Conservation (phyloP, 2,113 vertebrate species). For the Sylvia atricapilla region DNA sequence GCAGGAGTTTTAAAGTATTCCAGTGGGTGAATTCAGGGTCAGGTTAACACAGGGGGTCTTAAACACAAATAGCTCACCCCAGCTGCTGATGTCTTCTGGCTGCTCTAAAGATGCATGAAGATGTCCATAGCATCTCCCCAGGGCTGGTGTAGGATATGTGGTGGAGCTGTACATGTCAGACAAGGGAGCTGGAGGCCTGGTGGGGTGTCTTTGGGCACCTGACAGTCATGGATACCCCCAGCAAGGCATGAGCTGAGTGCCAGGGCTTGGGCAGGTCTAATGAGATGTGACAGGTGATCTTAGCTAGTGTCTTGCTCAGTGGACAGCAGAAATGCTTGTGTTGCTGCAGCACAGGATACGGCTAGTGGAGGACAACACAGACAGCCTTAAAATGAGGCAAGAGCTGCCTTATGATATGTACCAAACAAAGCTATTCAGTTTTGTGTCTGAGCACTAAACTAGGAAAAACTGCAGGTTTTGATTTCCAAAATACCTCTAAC, state of each 20-base stretch:
- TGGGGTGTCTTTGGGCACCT: neutral
- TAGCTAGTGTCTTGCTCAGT: neutral
- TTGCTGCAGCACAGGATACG: accelerated
- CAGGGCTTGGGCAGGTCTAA: neutral
- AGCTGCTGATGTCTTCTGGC: neutral
- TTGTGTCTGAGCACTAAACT: neutral
- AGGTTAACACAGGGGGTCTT: neutral
- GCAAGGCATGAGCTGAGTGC: neutral
- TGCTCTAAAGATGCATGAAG: neutral
- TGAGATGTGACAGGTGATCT: neutral
- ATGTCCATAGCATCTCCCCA: accelerated
- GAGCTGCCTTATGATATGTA: neutral
- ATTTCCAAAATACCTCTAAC: neutral
- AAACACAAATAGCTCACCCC: neutral
- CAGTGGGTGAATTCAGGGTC: neutral
- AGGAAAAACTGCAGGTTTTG: neutral
- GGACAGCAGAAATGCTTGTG: neutral
- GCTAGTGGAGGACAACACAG: neutral
- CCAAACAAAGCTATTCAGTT: neutral
- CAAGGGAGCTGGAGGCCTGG: neutral
- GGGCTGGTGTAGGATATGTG: neutral
- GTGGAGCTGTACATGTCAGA: neutral
- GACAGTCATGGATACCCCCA: accelerated
- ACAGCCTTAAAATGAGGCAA: neutral
- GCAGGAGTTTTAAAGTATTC: neutral